These are phyloP conservation scores for Chaetura pelagica DNA, from an alignment of 2,113 vertebrate species.

Conservation along the genomic window DNA sequence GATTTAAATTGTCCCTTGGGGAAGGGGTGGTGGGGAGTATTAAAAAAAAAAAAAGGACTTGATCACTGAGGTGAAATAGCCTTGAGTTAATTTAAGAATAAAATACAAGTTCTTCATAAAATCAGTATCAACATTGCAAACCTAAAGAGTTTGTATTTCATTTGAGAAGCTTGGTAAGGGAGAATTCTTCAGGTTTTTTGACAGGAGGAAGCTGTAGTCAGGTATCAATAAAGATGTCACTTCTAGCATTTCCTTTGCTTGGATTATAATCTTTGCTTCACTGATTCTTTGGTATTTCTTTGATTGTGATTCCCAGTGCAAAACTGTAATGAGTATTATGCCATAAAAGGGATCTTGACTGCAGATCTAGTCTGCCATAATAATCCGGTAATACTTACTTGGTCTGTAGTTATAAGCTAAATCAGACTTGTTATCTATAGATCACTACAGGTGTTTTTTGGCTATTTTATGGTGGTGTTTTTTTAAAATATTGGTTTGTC, in stretches of 20 bases:
- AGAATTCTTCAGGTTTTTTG: neutral
- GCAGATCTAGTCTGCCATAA: neutral
- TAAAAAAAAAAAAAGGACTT: neutral
- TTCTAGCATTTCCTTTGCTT: neutral
- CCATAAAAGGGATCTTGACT: neutral
- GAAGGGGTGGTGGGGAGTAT: too few species aligned
- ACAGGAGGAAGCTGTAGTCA: neutral
- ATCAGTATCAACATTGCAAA: neutral
- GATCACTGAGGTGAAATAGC: neutral
- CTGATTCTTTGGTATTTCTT: neutral
- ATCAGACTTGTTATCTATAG: neutral
- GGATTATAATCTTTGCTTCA: neutral
- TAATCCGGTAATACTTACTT: neutral
- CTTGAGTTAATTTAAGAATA: neutral
- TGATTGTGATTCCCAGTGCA: neutral
- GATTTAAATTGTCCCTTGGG: neutral
- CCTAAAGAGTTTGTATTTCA: neutral
- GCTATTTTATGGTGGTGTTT: neutral
- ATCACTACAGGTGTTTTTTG: neutral
- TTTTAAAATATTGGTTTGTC: neutral
- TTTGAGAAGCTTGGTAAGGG: neutral
- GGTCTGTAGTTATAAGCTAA: neutral
- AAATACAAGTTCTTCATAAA: neutral
- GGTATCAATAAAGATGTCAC: neutral
- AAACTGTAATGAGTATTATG: neutral